phyloP scores from a whole-genome alignment of 2,113 vertebrate genomes.

The Mesocricetus auratus region DNA sequence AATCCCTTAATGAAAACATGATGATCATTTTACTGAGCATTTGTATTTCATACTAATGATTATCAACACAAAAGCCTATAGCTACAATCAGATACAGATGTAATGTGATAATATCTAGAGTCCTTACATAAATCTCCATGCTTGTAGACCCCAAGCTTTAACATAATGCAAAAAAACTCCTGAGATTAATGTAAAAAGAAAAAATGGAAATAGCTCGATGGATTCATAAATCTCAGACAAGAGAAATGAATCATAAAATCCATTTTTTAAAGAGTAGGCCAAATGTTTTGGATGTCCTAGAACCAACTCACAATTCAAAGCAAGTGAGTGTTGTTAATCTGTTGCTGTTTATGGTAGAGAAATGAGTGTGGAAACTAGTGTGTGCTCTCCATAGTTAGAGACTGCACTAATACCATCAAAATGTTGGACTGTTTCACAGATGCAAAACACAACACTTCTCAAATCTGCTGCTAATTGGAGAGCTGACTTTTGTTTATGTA shows the following conservation, averaged over 20 bases:
- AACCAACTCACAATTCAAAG: background rate
- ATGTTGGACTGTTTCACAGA: background rate
- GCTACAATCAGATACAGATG: background rate
- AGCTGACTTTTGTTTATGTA: background rate
- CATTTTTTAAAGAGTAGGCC: background rate
- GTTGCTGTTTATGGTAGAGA: background rate
- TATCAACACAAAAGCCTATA: slow-evolving; percentile 29
- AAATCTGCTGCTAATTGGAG: background rate
- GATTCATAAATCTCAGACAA: background rate
- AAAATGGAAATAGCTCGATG: background rate
- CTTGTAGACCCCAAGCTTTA: background rate
- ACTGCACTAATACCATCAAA: background rate
- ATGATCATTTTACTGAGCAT: slow-evolving; percentile 17
- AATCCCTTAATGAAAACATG: slow-evolving; percentile 61
- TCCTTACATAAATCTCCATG: background rate
- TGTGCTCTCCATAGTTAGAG: background rate
- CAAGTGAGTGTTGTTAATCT: background rate
- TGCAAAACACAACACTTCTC: background rate
- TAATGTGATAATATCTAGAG: background rate
- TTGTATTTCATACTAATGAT: slow-evolving; percentile 55
- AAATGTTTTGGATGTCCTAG: background rate
- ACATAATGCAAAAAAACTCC: background rate
- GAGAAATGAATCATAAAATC: background rate
- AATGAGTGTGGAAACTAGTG: background rate
- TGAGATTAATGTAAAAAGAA: background rate